Percentiles rank a stretch among this genome's conserved stretches.
phyloP scores from a whole-genome alignment of 2,113 vertebrate genomes.

The Myxocyprinus asiaticus region DNA sequence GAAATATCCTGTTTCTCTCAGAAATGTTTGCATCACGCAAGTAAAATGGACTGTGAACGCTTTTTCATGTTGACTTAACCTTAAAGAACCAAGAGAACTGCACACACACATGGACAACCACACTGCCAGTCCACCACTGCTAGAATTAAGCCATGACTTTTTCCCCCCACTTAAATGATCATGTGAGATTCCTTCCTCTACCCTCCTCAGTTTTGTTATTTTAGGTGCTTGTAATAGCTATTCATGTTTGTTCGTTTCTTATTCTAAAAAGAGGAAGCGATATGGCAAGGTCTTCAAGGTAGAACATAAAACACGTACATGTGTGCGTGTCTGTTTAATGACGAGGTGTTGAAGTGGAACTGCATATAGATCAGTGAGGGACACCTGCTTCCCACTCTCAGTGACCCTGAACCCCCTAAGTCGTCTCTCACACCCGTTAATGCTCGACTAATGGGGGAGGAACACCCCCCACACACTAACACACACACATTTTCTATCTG shows the following conservation, averaged over 20 bases:
- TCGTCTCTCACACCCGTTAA: conserved; percentile 53
- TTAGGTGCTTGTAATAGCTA: conserved; percentile 37
- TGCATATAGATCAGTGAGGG: conserved; percentile 61
- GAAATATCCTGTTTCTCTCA: too few species aligned
- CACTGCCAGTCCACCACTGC: too few species aligned
- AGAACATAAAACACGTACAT: conserved; percentile 4
- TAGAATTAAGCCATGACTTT: too few species aligned
- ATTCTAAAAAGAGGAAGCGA: neutral
- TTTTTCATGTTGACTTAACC: too few species aligned
- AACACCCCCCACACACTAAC: neutral
- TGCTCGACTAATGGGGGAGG: conserved; percentile 35
- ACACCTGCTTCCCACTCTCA: conserved; percentile 64
- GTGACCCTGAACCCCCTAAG: conserved; percentile 63
- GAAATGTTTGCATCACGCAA: too few species aligned
- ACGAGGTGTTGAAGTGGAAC: conserved; percentile 73
- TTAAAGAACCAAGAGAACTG: too few species aligned
- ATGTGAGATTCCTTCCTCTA: conserved; percentile 18
- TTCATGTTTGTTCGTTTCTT: conserved; percentile 24
- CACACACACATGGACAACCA: too few species aligned
- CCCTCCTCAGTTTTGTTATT: conserved; percentile 23
- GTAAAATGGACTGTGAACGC: too few species aligned
- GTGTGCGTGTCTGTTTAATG: conserved; percentile 51
- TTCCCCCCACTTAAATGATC: neutral
- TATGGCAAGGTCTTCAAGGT: neutral
- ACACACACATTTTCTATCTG: conserved; percentile 21